phyloP scores from a whole-genome alignment of 2,113 vertebrate species.

The Caretta caretta region DNA sequence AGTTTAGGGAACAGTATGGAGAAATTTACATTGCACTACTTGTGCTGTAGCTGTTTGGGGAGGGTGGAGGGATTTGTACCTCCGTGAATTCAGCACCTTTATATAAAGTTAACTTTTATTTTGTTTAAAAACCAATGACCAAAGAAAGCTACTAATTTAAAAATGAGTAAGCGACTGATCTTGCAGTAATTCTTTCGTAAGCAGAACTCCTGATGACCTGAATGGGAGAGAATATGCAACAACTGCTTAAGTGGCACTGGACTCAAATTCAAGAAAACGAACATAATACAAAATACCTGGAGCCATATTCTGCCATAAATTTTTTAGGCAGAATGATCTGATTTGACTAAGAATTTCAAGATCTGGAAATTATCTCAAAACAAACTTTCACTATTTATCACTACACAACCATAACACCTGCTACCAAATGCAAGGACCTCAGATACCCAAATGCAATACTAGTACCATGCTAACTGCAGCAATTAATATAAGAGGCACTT shows the following conservation, averaged over 20 bases:
- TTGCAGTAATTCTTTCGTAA: neutral
- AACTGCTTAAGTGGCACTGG: neutral
- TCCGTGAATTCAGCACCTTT: neutral
- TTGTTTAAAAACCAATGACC: neutral
- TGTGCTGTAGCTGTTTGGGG: neutral
- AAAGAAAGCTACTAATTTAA: neutral
- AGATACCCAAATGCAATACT: neutral
- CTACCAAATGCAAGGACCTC: accelerated
- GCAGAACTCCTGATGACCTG: neutral
- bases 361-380: neutral
- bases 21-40: neutral
- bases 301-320: neutral
- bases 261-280: conserved; percentile 1
- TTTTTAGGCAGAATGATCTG: neutral
- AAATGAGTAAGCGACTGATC: neutral
- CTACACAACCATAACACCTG: neutral
- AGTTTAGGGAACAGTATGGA: neutral
- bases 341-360: neutral
- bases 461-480: neutral
- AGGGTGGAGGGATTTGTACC: conserved; percentile 15
- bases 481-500: neutral
- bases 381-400: neutral
- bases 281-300: neutral
- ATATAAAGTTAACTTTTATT: neutral
- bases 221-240: neutral